A percentile compares a stretch with the other conserved stretches of the same genome.
Evolutionary conservation across 2,797 vertebrate genomes (phyloP).

Genomic region (Amphiprion clarkii): DNA sequence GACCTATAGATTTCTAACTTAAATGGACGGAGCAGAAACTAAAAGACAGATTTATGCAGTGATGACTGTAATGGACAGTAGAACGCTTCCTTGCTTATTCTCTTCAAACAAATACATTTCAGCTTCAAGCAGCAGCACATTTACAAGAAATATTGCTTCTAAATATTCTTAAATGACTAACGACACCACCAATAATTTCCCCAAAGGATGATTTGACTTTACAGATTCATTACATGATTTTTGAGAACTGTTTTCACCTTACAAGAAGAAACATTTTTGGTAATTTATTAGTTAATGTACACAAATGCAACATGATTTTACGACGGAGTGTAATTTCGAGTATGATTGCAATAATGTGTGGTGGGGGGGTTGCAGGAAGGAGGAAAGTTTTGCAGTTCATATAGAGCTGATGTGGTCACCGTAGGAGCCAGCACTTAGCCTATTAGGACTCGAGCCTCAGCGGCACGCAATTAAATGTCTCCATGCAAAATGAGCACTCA

Average conservation of each 20-base stretch:
- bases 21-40: background rate
- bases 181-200: background rate
- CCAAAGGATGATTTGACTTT: background rate
- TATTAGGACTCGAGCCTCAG: conserved; percentile 71
- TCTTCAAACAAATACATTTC: conserved; percentile 20
- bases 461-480: conserved; percentile 81
- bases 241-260: too few species aligned
- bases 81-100: too few species aligned
- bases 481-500: conserved; percentile 81
- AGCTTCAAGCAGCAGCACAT: background rate
- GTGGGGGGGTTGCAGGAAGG: conserved; percentile 27
- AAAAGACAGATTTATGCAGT: too few species aligned
- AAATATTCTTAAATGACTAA: conserved; percentile 7
- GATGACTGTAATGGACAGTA: too few species aligned
- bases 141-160: background rate
- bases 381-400: conserved; percentile 75
- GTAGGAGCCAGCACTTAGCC: conserved; percentile 76
- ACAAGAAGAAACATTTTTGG: background rate
- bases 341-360: conserved; percentile 72
- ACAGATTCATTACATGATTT: conserved; percentile 4
- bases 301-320: conserved; percentile 43
- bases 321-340: conserved; percentile 50
- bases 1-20: conserved; percentile 1
- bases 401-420: conserved; percentile 67
- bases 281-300: conserved; percentile 43